Base-by-base conservation (phyloP, 30 jellyfish, hydroid and myxozoan species). In the Phacellophora camtschatica region DNA sequence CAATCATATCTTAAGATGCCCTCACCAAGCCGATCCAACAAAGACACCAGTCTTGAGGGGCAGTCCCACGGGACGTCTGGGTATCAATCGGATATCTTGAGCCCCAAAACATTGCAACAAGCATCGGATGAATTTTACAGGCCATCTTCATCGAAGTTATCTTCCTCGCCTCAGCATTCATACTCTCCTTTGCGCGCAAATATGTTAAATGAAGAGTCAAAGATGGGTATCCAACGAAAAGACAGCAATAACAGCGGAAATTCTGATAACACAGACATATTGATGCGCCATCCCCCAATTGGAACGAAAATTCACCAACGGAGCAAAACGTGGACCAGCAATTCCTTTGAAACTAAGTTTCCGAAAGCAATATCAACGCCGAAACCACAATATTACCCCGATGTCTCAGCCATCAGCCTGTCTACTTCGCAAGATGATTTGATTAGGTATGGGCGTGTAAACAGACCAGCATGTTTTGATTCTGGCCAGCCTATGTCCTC, bases 241-340 rank as follows among this genome's bases (percentile, higher is more conserved):
- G 96, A 41, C 35, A 85, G 96, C 68, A 25, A 36, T 31, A 19
- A 34, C 18, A 77, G 89, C 54, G 55, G 36, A 20, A 23, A 30
- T 25, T 77, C 89, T 28, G 71, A 19, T 7, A 23, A 61, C 16
- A 85, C 96, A 4, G 96, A 85, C 51, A 22, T 28, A 3, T 39
- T 85, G 25, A 35, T 74, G 53, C 83, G 96, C 23, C 77, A 55
- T 45, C 80, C 96, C 19, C 96, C 96, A 29, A 63, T 48, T 29
- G 96, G 96, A 13, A 75, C 67, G 45, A 85, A 74, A 37, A 46
- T 48, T 49, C 96, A 85, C 86, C 88, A 66, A 43, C 82, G 96
- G 0, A 85, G 96, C 85, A 74, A 57, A 32, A 85, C 96, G 64
- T 85, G 96, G 96, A 72, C 63, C 37, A 45, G 79, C 70, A 39